These are phyloP conservation scores for Axea sp. DNA, from an alignment of 2,888 invertebrate species.

Conservation along the genomic window DNA sequence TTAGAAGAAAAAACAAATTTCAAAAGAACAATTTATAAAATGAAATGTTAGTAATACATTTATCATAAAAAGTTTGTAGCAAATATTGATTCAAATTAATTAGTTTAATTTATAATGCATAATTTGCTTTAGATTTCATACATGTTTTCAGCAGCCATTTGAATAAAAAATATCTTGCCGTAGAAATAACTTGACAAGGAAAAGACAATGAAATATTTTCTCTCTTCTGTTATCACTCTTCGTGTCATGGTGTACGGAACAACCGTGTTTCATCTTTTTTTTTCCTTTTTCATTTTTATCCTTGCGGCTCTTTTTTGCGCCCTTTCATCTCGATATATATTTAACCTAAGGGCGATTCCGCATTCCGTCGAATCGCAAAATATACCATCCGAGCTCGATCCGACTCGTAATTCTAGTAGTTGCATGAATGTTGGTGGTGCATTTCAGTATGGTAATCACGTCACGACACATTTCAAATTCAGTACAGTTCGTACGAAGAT, in stretches of 20 bases:
- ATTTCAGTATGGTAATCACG: slow-evolving; percentile 50
- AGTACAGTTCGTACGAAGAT: slow-evolving; percentile 25
- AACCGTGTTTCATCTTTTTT: too few relatives aligned
- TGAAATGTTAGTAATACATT: too few relatives aligned
- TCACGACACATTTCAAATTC: slow-evolving; percentile 46
- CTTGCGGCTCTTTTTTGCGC: slow-evolving; percentile 9
- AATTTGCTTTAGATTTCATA: too few relatives aligned
- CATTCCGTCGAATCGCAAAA: slow-evolving; percentile 39
- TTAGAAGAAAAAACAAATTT: too few relatives aligned
- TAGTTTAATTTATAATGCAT: too few relatives aligned
- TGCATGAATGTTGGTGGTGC: slow-evolving; percentile 28
- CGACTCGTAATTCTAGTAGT: slow-evolving; percentile 30
- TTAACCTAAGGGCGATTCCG: slow-evolving; percentile 33
- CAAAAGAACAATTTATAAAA: too few relatives aligned
- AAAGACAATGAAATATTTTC: slow-evolving; percentile 5
- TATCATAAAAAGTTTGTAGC: too few relatives aligned
- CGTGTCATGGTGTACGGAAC: too few relatives aligned
- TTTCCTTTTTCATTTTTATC: slow-evolving; percentile 22
- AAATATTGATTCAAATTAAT: too few relatives aligned
- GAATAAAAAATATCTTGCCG: slow-evolving; percentile 1
- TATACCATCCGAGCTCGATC: slow-evolving; percentile 18
- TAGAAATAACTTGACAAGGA: slow-evolving; percentile 9
- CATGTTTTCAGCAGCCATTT: too few relatives aligned
- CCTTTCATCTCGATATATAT: slow-evolving; percentile 30
- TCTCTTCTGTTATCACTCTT: too few relatives aligned